Base-by-base conservation (phyloP, 1,140 invertebrate species). In the Sinella curviseta region DNA sequence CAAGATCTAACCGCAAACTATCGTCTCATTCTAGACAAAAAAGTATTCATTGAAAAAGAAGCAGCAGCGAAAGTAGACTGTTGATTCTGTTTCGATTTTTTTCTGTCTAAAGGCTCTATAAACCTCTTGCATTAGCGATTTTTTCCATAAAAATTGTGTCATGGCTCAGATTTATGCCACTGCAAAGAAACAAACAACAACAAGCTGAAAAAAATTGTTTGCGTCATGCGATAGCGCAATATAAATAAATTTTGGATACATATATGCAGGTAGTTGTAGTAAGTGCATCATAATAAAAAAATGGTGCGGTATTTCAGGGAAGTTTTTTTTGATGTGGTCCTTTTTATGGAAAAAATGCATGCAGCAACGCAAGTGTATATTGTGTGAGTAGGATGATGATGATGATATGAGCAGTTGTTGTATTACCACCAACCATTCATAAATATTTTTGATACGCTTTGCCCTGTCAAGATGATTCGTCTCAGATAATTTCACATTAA, bases 381-480 rank as follows among this genome's bases (percentile, higher is more conserved):
- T 8, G 17, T 48, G 39, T 48, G 17, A 17, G 39, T 8, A 17
- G 17, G 4, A 8, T 48, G 39, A 8, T 48, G 39, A 8, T 48
- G 39, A 48, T 17, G 39, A 17, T 48, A 48, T 4, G 17, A 17
- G 39, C 4, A 8, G 4, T 48, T 48, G 4, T 48, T 76, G 54
- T 48, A 55, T 31, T 60, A 75, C 78, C 78, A 73, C 78, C 60
- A 48, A 79, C 78, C 78, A 79, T 67, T 76, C 57, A 79, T 79
- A 79, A 79, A 79, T 74, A 75, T 79, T 79, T 79, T 48, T 57
- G 78, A 55, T 48, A 75, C 78, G 35, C 65, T 74, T 48, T 57
- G 67, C 78, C 78, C 74, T 79, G 60, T 75, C 78, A 79, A 79
- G 74, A 33, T 36, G 36, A 79, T 79, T 75, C 73, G 78, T 76